phyloP scores from a whole-genome alignment of 2,888 invertebrate species.

The Campoplex capitator region DNA sequence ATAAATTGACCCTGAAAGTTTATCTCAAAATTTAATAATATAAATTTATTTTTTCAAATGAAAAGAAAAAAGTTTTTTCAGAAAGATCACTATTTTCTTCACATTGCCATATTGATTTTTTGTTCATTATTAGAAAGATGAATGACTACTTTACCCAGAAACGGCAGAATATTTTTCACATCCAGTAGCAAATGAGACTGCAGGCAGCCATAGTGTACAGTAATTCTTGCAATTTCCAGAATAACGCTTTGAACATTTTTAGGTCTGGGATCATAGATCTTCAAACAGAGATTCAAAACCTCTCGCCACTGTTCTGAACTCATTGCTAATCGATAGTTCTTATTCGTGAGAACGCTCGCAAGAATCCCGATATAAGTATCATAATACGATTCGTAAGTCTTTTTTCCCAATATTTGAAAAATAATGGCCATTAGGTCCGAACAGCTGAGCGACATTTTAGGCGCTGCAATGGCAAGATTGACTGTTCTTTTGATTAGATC shows the following conservation, averaged over 20 bases:
- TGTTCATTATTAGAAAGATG: background rate
- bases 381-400: constrained; percentile 82
- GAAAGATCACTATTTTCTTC: background rate
- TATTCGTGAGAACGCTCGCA: constrained; percentile 86
- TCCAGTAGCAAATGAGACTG: constrained; percentile 76
- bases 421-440: constrained; percentile 73
- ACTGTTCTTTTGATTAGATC: constrained; percentile 63
- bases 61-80: background rate
- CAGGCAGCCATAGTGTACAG: constrained; percentile 84
- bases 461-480: constrained; percentile 62
- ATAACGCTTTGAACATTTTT: constrained; percentile 84
- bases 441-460: constrained; percentile 68
- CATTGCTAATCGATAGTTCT: constrained; percentile 86
- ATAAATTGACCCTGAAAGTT: constrained; percentile 71
- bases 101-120: background rate
- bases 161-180: constrained; percentile 75
- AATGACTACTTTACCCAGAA: constrained; percentile 73
- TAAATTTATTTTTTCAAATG: background rate
- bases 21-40: background rate
- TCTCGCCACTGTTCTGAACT: constrained; percentile 87
- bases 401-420: constrained; percentile 78
- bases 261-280: constrained; percentile 79
- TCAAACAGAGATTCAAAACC: constrained; percentile 72
- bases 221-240: constrained; percentile 83
- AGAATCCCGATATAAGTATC: constrained; percentile 87